Evolutionary conservation across 1,140 invertebrate genomes (phyloP).

Genomic region (Procambarus clarkii): DNA sequence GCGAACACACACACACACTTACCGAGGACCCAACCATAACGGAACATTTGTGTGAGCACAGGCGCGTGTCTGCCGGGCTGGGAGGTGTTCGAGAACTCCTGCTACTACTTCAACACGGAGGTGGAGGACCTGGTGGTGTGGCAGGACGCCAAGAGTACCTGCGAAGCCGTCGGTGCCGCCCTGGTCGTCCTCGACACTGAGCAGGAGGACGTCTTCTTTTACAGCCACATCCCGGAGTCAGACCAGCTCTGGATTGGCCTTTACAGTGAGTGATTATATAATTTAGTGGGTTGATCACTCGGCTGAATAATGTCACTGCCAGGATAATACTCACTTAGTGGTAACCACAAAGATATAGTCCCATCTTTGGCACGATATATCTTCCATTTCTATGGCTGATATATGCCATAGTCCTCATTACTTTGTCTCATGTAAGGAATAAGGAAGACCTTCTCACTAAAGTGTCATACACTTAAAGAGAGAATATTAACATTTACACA

Average conservation of each 20-base stretch:
- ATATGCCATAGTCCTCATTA: no score
- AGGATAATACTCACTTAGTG: no score
- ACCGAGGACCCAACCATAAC: no score
- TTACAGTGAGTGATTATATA: slow-evolving; percentile 45
- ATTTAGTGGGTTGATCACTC: no score
- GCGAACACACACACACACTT: no score
- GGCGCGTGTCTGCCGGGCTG: slow-evolving; percentile 54
- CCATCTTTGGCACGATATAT: background rate
- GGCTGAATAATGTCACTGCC: no score
- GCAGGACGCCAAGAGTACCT: slow-evolving; percentile 38
- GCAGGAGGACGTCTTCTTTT: slow-evolving; percentile 36
- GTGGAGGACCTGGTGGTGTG: slow-evolving; percentile 21
- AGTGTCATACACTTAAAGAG: no score
- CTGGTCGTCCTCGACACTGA: slow-evolving; percentile 45
- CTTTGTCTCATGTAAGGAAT: no score
- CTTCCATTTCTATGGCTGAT: no score
- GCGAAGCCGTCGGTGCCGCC: slow-evolving; percentile 22
- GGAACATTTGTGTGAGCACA: background rate
- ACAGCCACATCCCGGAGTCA: background rate
- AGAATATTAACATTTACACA: no score
- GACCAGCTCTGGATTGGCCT: slow-evolving; percentile 55
- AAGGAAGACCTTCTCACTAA: no score
- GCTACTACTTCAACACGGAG: slow-evolving; percentile 59
- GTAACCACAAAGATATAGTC: no score
- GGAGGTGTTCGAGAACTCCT: slow-evolving; percentile 43